These are phyloP conservation scores for Echiichthys vipera DNA, from an alignment of 2,797 vertebrate genomes.

Conservation along the genomic window DNA sequence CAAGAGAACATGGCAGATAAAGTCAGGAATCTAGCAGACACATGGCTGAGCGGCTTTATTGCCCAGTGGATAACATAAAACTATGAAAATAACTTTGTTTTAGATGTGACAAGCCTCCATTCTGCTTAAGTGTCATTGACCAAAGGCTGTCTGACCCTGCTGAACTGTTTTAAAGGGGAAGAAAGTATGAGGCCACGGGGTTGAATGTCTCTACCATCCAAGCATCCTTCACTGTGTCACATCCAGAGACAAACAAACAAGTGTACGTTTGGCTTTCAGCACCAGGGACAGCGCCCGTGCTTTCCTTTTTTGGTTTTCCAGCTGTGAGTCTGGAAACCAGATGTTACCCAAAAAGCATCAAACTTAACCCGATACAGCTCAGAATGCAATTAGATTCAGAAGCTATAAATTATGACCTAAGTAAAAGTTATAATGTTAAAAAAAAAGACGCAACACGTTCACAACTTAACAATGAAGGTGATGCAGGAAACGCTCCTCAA, in stretches of 20 bases:
- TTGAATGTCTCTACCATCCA: background rate
- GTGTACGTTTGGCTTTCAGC: constrained; percentile 59
- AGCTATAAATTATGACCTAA: background rate
- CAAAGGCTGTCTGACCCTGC: constrained; percentile 15
- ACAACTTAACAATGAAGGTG: constrained; percentile 29
- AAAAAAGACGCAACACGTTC: constrained; percentile 37
- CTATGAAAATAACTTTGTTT: constrained; percentile 5
- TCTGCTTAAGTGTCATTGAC: constrained; percentile 46
- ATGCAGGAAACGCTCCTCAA: constrained; percentile 27
- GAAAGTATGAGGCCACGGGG: background rate
- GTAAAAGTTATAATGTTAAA: constrained; percentile 32
- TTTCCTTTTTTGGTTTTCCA: background rate
- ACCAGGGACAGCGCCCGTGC: constrained; percentile 79
- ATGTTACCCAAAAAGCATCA: constrained; percentile 24
- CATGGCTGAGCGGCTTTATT: constrained; percentile 1
- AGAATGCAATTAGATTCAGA: background rate
- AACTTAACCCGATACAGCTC: constrained; percentile 24
- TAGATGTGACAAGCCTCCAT: constrained; percentile 3
- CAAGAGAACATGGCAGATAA: background rate
- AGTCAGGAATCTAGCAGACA: background rate
- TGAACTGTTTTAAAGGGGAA: background rate
- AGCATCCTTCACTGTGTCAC: constrained; percentile 3
- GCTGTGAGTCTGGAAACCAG: constrained; percentile 30
- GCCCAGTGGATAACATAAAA: background rate
- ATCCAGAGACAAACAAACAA: background rate